phyloP scores from a whole-genome alignment of 1,140 invertebrate genomes.

The Ruditapes philippinarum region DNA sequence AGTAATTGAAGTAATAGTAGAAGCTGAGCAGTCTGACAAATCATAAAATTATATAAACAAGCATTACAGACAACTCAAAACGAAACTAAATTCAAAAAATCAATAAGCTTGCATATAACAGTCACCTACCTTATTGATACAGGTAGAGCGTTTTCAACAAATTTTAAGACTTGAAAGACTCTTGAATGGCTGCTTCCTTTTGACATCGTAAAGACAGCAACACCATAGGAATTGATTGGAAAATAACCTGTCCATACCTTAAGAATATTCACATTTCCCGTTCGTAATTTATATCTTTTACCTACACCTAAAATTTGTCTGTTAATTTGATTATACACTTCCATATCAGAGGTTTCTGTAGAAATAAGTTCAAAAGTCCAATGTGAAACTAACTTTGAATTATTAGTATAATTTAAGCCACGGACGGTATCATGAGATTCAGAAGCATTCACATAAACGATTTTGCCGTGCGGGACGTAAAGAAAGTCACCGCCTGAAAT shows the following conservation, averaged over 20 bases:
- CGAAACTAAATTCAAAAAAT: no score
- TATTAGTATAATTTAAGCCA: neutral
- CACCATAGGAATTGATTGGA: neutral
- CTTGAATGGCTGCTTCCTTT: neutral
- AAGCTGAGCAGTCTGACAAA: no score
- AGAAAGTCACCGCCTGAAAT: conserved; percentile 39
- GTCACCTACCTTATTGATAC: neutral
- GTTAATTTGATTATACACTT: neutral
- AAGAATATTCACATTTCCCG: neutral
- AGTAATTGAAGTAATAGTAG: no score
- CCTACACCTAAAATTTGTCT: neutral
- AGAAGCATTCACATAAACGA: neutral
- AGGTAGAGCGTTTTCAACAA: neutral
- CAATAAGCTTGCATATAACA: no score
- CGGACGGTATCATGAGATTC: neutral
- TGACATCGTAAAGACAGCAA: conserved; percentile 15
- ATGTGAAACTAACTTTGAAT: neutral
- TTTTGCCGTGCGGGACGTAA: neutral
- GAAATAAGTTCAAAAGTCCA: neutral
- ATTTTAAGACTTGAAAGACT: conserved; percentile 14
- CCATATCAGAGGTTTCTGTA: neutral
- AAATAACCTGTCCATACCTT: neutral
- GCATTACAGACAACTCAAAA: no score
- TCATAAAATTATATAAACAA: no score
- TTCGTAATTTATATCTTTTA: neutral